phyloP scores from a whole-genome alignment of 1,140 invertebrate species.

The Notospermus geniculatus region DNA sequence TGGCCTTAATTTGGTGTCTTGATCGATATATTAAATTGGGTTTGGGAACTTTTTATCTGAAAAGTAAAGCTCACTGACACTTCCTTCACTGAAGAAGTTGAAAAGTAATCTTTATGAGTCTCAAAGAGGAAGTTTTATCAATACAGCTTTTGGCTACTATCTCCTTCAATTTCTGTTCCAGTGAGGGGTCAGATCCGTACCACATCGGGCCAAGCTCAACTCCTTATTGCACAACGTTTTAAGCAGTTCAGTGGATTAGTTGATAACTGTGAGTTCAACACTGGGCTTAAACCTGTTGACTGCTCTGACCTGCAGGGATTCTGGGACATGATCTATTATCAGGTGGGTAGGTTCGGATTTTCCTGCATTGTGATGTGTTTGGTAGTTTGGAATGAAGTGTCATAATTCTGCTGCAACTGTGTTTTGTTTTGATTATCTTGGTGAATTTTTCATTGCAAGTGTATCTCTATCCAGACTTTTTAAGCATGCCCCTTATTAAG shows the following conservation, averaged over 20 bases:
- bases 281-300: conserved; percentile 63
- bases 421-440: too few relatives aligned
- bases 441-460: too few relatives aligned
- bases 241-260: conserved; percentile 67
- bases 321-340: conserved; percentile 73
- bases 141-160: too few relatives aligned
- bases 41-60: conserved; percentile 4
- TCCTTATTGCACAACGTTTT: conserved; percentile 69
- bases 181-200: conserved; percentile 64
- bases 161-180: conserved; percentile 27
- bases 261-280: conserved; percentile 62
- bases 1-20: neutral
- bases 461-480: too few relatives aligned
- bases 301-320: conserved; percentile 71
- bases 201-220: conserved; percentile 67
- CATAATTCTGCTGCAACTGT: too few relatives aligned
- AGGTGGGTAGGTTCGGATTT: too few relatives aligned
- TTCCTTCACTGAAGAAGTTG: neutral
- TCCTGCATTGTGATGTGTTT: too few relatives aligned
- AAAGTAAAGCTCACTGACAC: too few relatives aligned
- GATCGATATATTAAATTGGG: neutral
- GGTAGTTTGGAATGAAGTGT: too few relatives aligned
- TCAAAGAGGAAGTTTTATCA: too few relatives aligned
- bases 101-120: too few relatives aligned
- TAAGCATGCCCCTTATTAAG: neutral